Conservation (phyloP, 1,140 invertebrate species). For the Lucilia cuprina region DNA sequence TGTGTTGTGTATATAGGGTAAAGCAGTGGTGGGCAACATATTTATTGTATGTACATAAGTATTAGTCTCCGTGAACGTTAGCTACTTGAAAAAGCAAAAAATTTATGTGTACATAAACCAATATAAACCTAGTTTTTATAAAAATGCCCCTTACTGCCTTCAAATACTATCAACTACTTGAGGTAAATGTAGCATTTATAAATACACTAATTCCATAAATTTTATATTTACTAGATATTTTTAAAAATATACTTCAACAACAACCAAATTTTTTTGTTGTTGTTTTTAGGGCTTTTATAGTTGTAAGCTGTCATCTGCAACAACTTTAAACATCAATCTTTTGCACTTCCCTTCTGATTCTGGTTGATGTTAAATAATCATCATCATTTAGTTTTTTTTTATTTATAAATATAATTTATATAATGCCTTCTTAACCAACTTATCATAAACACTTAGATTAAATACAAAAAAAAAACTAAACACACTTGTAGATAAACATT, state of each 20-base stretch:
- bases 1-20: not conserved
- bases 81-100: too few relatives aligned
- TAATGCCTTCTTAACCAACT: conserved; percentile 10
- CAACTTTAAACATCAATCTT: not conserved
- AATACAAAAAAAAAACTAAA: not conserved
- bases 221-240: not conserved
- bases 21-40: too few relatives aligned
- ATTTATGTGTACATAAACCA: too few relatives aligned
- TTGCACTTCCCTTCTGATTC: not conserved
- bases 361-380: not conserved
- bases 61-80: too few relatives aligned
- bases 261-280: not conserved
- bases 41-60: too few relatives aligned
- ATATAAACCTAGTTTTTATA: too few relatives aligned
- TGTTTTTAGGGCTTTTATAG: not conserved
- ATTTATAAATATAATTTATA: not conserved
- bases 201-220: not conserved
- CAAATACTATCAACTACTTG: not conserved
- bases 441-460: conserved; percentile 15
- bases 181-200: not conserved
- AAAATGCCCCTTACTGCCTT: not conserved
- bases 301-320: not conserved
- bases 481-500: not conserved
- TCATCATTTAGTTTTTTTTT: not conserved
- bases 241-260: not conserved